Percentiles rank a stretch among this genome's conserved stretches.
phyloP scores from a whole-genome alignment of 2,888 invertebrate species.

The Rhaphigaster nebulosa region DNA sequence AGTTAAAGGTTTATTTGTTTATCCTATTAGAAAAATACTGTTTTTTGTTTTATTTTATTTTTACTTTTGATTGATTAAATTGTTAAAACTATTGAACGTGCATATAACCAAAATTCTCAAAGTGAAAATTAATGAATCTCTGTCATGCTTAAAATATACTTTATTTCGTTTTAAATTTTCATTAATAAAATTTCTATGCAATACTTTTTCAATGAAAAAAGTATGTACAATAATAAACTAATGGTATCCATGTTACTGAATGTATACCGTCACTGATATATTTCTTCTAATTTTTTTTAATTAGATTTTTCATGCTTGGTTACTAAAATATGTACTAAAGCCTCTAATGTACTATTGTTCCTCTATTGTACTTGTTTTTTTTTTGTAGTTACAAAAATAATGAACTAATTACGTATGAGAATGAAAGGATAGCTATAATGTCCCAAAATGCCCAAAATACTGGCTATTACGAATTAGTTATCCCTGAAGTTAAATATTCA shows the following conservation, averaged over 20 bases:
- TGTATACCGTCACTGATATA: not conserved
- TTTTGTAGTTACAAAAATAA: constrained; percentile 86
- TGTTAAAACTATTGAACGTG: too few species aligned
- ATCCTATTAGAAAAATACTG: too few species aligned
- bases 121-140: too few species aligned
- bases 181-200: too few species aligned
- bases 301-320: not conserved
- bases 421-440: constrained; percentile 79
- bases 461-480: constrained; percentile 90
- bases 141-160: too few species aligned
- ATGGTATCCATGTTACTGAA: not conserved
- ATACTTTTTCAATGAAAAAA: not conserved
- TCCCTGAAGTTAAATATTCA: constrained; percentile 80
- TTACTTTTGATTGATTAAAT: too few species aligned
- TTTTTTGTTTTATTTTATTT: too few species aligned
- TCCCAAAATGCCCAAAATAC: constrained; percentile 80
- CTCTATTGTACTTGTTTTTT: too few species aligned
- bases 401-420: constrained; percentile 77
- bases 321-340: not conserved
- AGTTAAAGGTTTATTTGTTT: too few species aligned
- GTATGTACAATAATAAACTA: not conserved
- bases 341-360: not conserved
- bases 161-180: too few species aligned
- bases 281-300: not conserved
- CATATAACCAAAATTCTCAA: too few species aligned